Evolutionary conservation across 2,888 invertebrate genomes (phyloP).

Genomic region (Melanostoma mellinum): DNA sequence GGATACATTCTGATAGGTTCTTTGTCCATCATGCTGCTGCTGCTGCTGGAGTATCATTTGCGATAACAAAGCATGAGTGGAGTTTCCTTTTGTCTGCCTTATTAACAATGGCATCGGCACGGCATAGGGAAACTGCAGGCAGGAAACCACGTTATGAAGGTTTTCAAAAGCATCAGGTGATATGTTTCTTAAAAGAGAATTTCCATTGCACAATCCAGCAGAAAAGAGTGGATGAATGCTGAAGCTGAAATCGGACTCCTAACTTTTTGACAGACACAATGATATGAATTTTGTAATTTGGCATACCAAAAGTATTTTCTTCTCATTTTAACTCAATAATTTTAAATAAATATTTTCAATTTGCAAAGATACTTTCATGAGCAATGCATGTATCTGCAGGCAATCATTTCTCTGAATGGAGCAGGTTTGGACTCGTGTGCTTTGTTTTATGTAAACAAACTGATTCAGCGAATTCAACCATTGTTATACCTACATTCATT

Average conservation of each 20-base stretch:
- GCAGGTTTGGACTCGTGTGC: constrained; percentile 3
- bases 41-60: constrained; percentile 5
- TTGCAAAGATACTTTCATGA: too few relatives aligned
- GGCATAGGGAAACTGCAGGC: constrained; percentile 28
- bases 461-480: constrained; percentile 39
- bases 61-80: constrained; percentile 46
- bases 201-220: too few relatives aligned
- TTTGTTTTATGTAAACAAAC: constrained; percentile 44
- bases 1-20: constrained; percentile 30
- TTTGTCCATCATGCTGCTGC: constrained; percentile 5
- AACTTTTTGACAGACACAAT: too few relatives aligned
- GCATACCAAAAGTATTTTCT: too few relatives aligned
- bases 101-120: neutral
- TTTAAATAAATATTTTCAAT: too few relatives aligned
- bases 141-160: constrained; percentile 21
- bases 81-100: constrained; percentile 22
- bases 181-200: constrained; percentile 47
- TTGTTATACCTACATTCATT: constrained; percentile 19
- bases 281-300: too few relatives aligned
- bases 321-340: too few relatives aligned
- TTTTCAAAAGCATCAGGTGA: constrained; percentile 28
- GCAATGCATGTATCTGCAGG: neutral
- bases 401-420: constrained; percentile 18
- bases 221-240: too few relatives aligned
- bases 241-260: too few relatives aligned